phyloP scores from a whole-genome alignment of 1,140 invertebrate genomes.

The Aphelenchoides besseyi region DNA sequence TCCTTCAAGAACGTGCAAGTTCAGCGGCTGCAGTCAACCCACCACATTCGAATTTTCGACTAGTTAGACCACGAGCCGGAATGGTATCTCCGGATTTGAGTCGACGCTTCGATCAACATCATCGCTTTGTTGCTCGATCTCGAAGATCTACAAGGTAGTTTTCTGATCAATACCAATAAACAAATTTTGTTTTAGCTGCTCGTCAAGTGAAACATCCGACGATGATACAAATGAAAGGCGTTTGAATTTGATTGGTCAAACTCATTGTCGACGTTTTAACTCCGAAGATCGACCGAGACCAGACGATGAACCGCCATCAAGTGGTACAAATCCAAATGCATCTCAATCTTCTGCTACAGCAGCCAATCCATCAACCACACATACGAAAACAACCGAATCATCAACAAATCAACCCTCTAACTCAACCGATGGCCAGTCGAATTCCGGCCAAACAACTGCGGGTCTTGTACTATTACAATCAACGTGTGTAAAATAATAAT shows the following conservation, averaged over 20 bases:
- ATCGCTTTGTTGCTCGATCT: conserved; percentile 31
- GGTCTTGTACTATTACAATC: neutral
- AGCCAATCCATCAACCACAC: neutral
- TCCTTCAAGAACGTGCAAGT: conserved; percentile 15
- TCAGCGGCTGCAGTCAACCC: conserved; percentile 16
- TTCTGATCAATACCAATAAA: neutral
- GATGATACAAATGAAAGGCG: conserved; percentile 7
- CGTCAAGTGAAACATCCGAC: conserved; percentile 26
- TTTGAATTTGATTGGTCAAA: conserved; percentile 1
- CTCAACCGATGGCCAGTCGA: neutral
- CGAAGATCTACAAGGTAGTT: conserved; percentile 42
- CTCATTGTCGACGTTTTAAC: neutral
- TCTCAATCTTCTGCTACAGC: neutral
- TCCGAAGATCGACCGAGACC: neutral
- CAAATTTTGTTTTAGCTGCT: conserved; percentile 14
- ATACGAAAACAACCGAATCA: neutral
- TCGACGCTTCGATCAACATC: conserved; percentile 41
- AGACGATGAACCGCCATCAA: neutral
- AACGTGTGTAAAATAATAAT: neutral
- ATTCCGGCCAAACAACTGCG: neutral
- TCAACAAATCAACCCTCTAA: neutral
- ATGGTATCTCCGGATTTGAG: conserved; percentile 49
- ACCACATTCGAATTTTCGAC: conserved; percentile 23
- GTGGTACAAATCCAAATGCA: neutral
- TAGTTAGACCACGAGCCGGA: conserved; percentile 42